Base-by-base conservation (phyloP, 2,888 invertebrate genomes). In the Sialis fuliginosa region DNA sequence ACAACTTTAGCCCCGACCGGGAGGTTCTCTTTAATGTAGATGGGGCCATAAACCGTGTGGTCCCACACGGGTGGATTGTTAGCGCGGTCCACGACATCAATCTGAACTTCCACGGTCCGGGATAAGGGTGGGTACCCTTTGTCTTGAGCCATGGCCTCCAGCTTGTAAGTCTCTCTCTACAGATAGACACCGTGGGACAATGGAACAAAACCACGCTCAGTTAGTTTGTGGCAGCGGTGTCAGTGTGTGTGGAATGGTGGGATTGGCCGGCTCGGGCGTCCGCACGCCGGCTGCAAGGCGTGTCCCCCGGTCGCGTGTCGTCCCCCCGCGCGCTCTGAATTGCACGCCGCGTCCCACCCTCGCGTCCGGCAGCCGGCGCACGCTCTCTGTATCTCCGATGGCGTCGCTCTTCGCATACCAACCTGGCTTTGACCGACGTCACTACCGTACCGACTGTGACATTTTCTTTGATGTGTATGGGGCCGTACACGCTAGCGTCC, bases 391-490 rank as follows among this genome's bases (percentile, higher is more conserved):
- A 22, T 22, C 30, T 45, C 48, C 43, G 37, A 37, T 39, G 44
- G 32, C 33, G 39, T 44, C 37, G 35, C 37, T 32, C 41, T 49
- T 51, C 58, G 62, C 68, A 84, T 86, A 85, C 85, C 83, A 85
- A 86, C 91, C 91, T 90, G 79, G 92, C 92, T 84, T 91, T 91
- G 75, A 92, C 86, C 76, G 89, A 85, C 77, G 90, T 90, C 80
- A 92, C 90, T 81, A 88, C 86, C 75, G 90, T 90, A 81, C 92
- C 91, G 80, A 92, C 89, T 81, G 90, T 90, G 81, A 91, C 89
- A 86, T 92, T 92, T 85, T 93, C 92, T 80, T 84, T 86, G 81
- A 92, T 88, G 83, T 86, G 85, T 78, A 89, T 89, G 77, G 91
- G 91, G 77, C 92, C 90, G 80, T 92, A 91, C 75, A 88, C 80